Evolutionary conservation across 2,888 invertebrate genomes (phyloP).

Genomic region (Sepioteuthis lessoniana): DNA sequence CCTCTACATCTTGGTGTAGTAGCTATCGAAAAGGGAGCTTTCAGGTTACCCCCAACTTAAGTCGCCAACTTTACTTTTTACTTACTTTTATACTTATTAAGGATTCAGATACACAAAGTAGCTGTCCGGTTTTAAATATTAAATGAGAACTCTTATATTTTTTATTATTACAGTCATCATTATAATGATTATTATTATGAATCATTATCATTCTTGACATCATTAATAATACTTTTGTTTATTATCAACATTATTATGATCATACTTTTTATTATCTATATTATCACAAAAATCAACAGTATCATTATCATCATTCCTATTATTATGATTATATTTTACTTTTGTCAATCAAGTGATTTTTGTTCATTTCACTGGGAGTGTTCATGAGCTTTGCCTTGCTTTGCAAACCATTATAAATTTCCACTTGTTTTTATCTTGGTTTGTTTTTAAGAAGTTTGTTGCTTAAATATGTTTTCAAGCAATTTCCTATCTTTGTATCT

Average conservation of each 20-base stretch:
- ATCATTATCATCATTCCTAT: background rate
- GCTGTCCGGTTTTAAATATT: no score
- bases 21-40: no score
- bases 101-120: no score
- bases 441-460: slow-evolving; percentile 9
- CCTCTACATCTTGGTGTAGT: no score
- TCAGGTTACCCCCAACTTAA: no score
- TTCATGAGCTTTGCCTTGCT: background rate
- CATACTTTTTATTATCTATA: background rate
- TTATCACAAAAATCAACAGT: background rate
- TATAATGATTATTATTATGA: no score
- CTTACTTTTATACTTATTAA: no score
- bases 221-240: background rate
- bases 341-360: background rate
- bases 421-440: background rate
- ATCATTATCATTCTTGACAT: background rate
- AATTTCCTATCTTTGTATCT: slow-evolving; percentile 23
- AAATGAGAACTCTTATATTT: no score
- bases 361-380: background rate
- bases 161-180: no score
- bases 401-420: background rate
- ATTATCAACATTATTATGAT: background rate
- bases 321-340: background rate
- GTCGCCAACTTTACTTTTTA: no score
- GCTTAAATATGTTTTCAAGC: background rate